Evolutionary conservation across 2,888 invertebrate species (phyloP), one percentile per base, ranked within the genome.

Genomic region (Suillia variegata): DNA sequence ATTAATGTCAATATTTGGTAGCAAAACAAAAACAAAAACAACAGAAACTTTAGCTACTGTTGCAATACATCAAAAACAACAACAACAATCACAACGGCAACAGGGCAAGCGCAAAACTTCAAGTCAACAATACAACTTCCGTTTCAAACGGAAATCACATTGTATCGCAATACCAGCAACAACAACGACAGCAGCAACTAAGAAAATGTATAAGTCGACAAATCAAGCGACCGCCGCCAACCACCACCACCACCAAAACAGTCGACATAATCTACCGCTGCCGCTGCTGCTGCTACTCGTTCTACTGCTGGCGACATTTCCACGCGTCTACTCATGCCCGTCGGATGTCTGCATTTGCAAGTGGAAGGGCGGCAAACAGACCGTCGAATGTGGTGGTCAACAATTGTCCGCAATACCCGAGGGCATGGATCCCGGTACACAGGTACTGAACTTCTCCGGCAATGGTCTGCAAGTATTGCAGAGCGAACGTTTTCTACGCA

Each of bases 321-420:
- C n/a, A 6, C 2, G n/a, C 5, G 33, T 48, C 5, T 18, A 21
- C n/a, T 77, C 70, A 53, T 94, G 94, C 78, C 94, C 94, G 22
- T 83, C 86, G 33, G 87, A 80, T 22, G 80, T 88, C 67, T 96
- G 95, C 81, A 85, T 88, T 59, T 96, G 96, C 85, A 94, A 93
- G 80, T 95, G 95, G 95, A 94, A 94, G 81, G 90, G 91, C 76
- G 95, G 95, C 51, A 96, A 96, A 77, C 90, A 94, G 78, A 92
- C 92, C 67, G 94, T 93, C 53, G 94, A 95, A 80, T 96, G 96
- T 82, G 87, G 89, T 53, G 89, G 90, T 64, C 90, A 90, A 76
- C 89, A 88, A 56, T 84, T 95, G 56, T 87, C 89, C 65, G 85
- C 87, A 12, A 88, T 95, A 59, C 95, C 95, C 1, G 87, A 87